phyloP scores from a whole-genome alignment of 1,140 invertebrate genomes.

The Hyposmocoma kahamanoa region DNA sequence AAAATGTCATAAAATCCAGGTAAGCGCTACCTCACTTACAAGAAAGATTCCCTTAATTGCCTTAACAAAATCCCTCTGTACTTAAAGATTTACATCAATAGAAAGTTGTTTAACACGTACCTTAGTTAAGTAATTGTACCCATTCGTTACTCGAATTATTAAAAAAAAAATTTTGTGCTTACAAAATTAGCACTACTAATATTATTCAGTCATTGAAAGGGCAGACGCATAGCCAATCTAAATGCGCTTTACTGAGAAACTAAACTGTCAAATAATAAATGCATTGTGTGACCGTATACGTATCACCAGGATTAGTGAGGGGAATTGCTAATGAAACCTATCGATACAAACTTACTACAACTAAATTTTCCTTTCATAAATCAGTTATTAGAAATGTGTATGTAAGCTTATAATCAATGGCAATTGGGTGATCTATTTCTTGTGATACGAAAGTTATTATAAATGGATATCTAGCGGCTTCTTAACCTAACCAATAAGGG shows the following conservation, averaged over 20 bases:
- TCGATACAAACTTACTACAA: too few relatives aligned
- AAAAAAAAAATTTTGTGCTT: too few relatives aligned
- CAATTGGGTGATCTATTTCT: too few relatives aligned
- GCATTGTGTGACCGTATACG: conserved; percentile 68
- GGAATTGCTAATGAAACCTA: conserved; percentile 64
- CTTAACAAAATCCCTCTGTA: conserved; percentile 18
- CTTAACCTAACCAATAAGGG: conserved; percentile 52
- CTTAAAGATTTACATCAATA: too few relatives aligned
- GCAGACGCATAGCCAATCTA: conserved; percentile 56
- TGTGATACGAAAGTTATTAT: too few relatives aligned
- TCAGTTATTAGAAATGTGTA: too few relatives aligned
- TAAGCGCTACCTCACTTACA: conserved; percentile 59
- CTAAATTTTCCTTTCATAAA: too few relatives aligned
- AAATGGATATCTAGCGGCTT: conserved; percentile 29
- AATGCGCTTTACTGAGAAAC: conserved; percentile 71
- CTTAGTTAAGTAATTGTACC: too few relatives aligned
- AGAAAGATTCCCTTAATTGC: conserved; percentile 51
- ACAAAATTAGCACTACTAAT: too few relatives aligned
- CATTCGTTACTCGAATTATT: too few relatives aligned
- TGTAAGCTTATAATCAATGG: too few relatives aligned
- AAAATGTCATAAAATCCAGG: conserved; percentile 52
- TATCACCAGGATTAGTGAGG: conserved; percentile 64
- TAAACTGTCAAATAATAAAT: conserved; percentile 70
- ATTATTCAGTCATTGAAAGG: conserved; percentile 56
- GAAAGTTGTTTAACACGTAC: too few relatives aligned